Conservation (phyloP, 2,797 vertebrate genomes). For the Myotis daubentonii region DNA sequence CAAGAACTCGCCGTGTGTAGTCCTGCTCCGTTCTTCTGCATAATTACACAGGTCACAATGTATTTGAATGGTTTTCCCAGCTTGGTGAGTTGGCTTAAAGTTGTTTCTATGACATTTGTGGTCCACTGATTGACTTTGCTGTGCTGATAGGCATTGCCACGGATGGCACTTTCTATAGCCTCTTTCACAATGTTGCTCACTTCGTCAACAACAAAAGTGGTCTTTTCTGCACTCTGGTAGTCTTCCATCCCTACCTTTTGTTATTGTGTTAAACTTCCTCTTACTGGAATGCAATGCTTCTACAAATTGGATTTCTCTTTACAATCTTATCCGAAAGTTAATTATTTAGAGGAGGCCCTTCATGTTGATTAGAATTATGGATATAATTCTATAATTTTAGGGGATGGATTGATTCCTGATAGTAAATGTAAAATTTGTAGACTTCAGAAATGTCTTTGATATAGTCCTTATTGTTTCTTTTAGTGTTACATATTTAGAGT, state of each 20-base stretch:
- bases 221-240: too few species aligned
- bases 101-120: too few species aligned
- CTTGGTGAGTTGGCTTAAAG: too few species aligned
- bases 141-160: too few species aligned
- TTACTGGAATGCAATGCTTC: background rate
- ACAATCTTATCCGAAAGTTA: background rate
- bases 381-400: too few species aligned
- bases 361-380: background rate
- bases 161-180: too few species aligned
- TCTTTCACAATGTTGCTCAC: too few species aligned
- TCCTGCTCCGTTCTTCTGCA: too few species aligned
- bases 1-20: constrained; percentile 77
- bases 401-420: background rate
- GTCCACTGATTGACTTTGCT: too few species aligned
- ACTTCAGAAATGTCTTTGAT: background rate
- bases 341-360: background rate
- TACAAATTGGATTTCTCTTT: constrained; percentile 2
- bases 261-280: background rate
- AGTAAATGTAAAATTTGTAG: background rate
- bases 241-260: background rate
- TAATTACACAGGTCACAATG: too few species aligned
- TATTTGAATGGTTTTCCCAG: too few species aligned
- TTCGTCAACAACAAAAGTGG: too few species aligned
- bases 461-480: background rate
- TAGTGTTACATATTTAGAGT: background rate